These are phyloP conservation scores for Caenorhabditis sp. DNA, from an alignment of 2,888 invertebrate genomes.

Conservation along the genomic window DNA sequence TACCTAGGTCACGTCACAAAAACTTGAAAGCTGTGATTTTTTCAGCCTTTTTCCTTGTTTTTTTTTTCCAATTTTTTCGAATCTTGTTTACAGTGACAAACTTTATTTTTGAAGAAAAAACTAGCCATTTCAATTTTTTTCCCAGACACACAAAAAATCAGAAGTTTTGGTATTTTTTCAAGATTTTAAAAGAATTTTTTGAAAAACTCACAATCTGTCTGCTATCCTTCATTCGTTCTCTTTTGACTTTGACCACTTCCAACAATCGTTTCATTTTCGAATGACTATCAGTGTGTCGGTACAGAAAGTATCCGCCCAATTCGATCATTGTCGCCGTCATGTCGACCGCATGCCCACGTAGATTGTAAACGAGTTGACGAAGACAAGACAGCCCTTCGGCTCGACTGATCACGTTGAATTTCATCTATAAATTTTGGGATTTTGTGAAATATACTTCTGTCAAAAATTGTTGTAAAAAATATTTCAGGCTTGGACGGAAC, in stretches of 20 bases:
- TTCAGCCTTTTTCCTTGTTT: too few species aligned
- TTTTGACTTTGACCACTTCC: conserved; percentile 59
- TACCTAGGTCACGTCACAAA: too few species aligned
- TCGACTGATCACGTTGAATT: conserved; percentile 64
- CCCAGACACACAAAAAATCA: too few species aligned
- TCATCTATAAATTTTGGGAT: conserved; percentile 46
- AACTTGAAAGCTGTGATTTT: too few species aligned
- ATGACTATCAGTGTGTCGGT: conserved; percentile 61
- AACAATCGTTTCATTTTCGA: conserved; percentile 67
- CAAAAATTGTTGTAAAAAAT: too few species aligned
- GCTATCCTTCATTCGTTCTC: conserved; percentile 61
- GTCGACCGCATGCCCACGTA: conserved; percentile 63
- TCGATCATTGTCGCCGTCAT: conserved; percentile 65
- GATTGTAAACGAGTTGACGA: conserved; percentile 62
- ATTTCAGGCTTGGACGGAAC: too few species aligned
- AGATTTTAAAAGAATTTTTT: too few species aligned
- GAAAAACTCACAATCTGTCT: conserved; percentile 58
- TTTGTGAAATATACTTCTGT: background rate
- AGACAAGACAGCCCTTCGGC: conserved; percentile 67
- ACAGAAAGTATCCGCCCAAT: conserved; percentile 56
- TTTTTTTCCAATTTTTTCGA: too few species aligned
- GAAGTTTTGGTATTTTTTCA: too few species aligned
- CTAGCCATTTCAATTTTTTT: too few species aligned
- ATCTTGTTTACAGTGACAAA: too few species aligned
- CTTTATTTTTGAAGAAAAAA: too few species aligned